phyloP scores from a whole-genome alignment of 1,140 invertebrate genomes.

The Drosophila baimaii region DNA sequence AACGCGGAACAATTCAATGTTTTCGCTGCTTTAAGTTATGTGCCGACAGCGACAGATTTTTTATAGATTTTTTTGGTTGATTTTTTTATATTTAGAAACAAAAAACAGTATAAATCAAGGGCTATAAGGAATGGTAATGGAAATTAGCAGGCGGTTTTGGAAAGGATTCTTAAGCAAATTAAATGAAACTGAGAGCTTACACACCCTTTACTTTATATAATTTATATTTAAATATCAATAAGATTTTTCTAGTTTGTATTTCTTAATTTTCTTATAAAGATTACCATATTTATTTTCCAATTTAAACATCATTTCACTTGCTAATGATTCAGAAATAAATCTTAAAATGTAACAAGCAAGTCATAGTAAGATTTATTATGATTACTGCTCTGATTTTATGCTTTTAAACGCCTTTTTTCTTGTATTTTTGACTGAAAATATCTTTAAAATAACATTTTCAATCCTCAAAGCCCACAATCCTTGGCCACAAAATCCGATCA shows the following conservation, averaged over 20 bases:
- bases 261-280: no score
- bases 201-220: no score
- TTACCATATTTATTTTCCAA: no score
- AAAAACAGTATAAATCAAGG: slow-evolving; percentile 11
- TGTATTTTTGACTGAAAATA: background rate
- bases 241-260: no score
- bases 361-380: background rate
- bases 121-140: background rate
- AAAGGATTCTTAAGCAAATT: background rate
- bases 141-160: background rate
- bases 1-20: slow-evolving; percentile 67
- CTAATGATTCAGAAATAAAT: no score
- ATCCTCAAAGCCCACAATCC: slow-evolving; percentile 19
- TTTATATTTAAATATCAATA: no score
- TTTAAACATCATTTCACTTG: no score
- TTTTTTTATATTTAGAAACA: background rate
- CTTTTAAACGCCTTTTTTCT: background rate
- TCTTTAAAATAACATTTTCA: slow-evolving; percentile 4
- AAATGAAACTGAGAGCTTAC: no score
- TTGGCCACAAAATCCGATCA: slow-evolving; percentile 63
- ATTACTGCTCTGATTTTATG: background rate
- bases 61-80: slow-evolving; percentile 12
- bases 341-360: background rate
- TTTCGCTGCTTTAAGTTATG: slow-evolving; percentile 69
- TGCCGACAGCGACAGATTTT: slow-evolving; percentile 7